phyloP scores from a whole-genome alignment of 2,888 invertebrate genomes.

The Harpalus rubripes region DNA sequence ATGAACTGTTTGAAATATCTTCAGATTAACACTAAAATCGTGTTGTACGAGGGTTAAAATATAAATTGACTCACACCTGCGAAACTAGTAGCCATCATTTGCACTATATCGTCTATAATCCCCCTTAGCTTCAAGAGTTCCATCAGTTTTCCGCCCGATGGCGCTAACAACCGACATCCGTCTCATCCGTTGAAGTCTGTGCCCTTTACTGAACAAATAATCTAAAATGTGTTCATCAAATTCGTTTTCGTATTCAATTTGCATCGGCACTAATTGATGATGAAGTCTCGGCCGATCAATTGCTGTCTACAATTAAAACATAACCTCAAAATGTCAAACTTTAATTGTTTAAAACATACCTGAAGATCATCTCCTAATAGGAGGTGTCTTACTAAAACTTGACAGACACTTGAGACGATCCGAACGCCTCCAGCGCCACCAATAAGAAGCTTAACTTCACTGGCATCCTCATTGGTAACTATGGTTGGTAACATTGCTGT shows the following conservation, averaged over 20 bases:
- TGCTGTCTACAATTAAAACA: slow-evolving; percentile 72
- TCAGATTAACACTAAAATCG: no score
- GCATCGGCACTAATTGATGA: slow-evolving; percentile 80
- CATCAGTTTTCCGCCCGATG: not conserved
- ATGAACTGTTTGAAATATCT: no score
- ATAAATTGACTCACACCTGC: no score
- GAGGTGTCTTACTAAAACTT: slow-evolving; percentile 76
- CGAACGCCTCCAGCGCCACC: slow-evolving; percentile 92
- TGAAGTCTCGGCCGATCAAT: slow-evolving; percentile 79
- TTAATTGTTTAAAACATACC: slow-evolving; percentile 66
- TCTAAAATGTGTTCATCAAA: slow-evolving; percentile 74
- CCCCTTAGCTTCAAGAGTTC: slow-evolving; percentile 34
- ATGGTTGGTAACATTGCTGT: slow-evolving; percentile 92
- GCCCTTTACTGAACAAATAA: not conserved
- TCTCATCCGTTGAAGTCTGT: slow-evolving; percentile 18
- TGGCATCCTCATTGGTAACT: slow-evolving; percentile 80
- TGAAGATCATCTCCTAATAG: slow-evolving; percentile 78
- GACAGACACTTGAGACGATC: slow-evolving; percentile 87
- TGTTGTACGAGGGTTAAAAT: no score
- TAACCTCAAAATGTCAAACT: not conserved
- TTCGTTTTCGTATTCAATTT: slow-evolving; percentile 76
- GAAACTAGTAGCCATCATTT: no score
- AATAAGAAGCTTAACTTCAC: slow-evolving; percentile 80
- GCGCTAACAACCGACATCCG: slow-evolving; percentile 11
- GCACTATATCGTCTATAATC: slow-evolving; percentile 35